Evolutionary conservation across 2,888 invertebrate genomes (phyloP).

Genomic region (Macroteleia sp.): DNA sequence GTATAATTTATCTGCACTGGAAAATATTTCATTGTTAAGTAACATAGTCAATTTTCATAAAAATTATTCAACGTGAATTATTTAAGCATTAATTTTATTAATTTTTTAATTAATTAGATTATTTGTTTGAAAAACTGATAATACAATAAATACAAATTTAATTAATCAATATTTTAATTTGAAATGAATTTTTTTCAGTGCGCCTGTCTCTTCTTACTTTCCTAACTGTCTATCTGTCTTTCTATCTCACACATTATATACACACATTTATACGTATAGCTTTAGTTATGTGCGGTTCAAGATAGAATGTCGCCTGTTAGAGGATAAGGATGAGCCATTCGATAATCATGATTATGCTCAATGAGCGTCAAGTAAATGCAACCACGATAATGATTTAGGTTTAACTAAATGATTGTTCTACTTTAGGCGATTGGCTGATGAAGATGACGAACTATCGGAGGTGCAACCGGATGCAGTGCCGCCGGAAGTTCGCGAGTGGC

Average conservation of each 20-base stretch:
- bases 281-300: constrained; percentile 61
- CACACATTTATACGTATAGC: constrained; percentile 53
- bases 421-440: constrained; percentile 91
- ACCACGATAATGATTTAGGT: not conserved
- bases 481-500: constrained; percentile 97
- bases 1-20: not conserved
- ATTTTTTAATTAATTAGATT: no score
- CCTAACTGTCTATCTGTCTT: constrained; percentile 14
- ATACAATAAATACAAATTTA: no score
- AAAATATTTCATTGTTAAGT: not conserved
- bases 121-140: no score
- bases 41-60: no score
- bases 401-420: constrained; percentile 35
- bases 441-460: constrained; percentile 97
- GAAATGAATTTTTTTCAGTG: constrained; percentile 7
- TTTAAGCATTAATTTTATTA: no score
- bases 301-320: constrained; percentile 66
- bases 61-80: no score
- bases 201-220: not conserved
- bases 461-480: constrained; percentile 98
- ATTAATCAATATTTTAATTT: not conserved
- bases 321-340: constrained; percentile 56
- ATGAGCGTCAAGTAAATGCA: constrained; percentile 41
- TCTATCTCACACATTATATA: constrained; percentile 10
- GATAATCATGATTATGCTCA: constrained; percentile 47